Conservation (phyloP, 2,888 invertebrate genomes). For the Cinara cedri region DNA sequence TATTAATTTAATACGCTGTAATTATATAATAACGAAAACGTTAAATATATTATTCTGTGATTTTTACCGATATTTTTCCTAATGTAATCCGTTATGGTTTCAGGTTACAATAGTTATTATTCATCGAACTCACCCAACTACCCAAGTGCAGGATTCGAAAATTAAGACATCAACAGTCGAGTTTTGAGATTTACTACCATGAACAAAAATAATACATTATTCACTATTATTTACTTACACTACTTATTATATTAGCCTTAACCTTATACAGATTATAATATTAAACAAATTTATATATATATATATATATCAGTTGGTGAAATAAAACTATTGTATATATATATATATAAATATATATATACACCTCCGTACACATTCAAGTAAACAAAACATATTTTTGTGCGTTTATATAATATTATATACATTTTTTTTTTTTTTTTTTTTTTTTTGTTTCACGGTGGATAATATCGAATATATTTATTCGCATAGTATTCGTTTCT, state of each 20-base stretch:
- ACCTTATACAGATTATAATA: constrained; percentile 28
- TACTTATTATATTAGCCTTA: constrained; percentile 45
- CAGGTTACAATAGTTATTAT: constrained; percentile 53
- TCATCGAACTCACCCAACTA: constrained; percentile 44
- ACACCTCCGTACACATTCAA: constrained; percentile 36
- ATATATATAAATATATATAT: not conserved
- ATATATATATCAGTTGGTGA: constrained; percentile 42
- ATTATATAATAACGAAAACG: not conserved
- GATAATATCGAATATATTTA: not conserved
- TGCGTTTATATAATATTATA: constrained; percentile 36
- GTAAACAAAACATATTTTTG: constrained; percentile 41
- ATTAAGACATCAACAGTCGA: constrained; percentile 29
- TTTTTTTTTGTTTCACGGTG: constrained; percentile 3
- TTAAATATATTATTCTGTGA: not conserved
- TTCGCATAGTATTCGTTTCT: too few species aligned
- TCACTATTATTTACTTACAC: not conserved
- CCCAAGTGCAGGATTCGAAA: constrained; percentile 32
- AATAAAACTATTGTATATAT: constrained; percentile 37
- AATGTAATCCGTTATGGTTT: not conserved
- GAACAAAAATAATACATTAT: not conserved
- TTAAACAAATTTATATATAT: too few species aligned
- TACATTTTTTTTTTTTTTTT: not conserved
- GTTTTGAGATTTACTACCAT: constrained; percentile 37
- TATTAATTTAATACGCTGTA: too few species aligned
- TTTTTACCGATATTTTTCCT: too few species aligned